Base-by-base conservation (phyloP, 2,797 vertebrate genomes). In the Columba guinea region DNA sequence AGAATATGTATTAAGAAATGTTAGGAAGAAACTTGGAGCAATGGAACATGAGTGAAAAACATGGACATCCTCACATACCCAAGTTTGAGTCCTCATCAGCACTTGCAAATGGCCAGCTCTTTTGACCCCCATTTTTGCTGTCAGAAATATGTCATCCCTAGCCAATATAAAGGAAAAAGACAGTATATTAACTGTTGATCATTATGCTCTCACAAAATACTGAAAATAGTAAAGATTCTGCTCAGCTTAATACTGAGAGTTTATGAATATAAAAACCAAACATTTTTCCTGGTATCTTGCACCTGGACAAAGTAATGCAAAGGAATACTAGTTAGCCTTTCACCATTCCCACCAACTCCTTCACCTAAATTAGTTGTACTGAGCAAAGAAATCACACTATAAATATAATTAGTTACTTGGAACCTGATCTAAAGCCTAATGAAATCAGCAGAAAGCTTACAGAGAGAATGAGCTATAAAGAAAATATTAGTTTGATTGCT, bases 381-480 rank as follows among this genome's bases (percentile, higher is more conserved):
- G 41, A 92, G 90, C 74, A 95, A 94, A 96, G 86, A 94, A 96
- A 95, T 90, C 78, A 89, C 84, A 87, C 91, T 93, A 95, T 94
- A 96, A 95, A 96, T 96, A 93, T 96, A 96, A 96, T 97, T 96
- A 96, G 95, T 96, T 93, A 83, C 92, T 96, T 97, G 95, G 93
- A 96, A 95, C 88, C 84, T 92, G 94, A 95, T 97, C 96, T 96
- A 93, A 97, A 95, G 94, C 53, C 88, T 94, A 97, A 95, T 89
- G 90, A 94, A 96, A 95, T 92, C 93, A 96, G 91, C 76, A 96
- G 88, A 96, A 94, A 96, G 86, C 94, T 93, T 92, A 74, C 92
- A 87, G 86, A 95, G 90, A 93, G 81, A 93, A 94, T 28, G 82
- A 94, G 78, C 84, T 96, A 94, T 95, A 92, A 94, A 90, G 94